Percentiles rank a stretch among this genome's conserved stretches.
Evolutionary conservation across 2,888 invertebrate genomes (phyloP).

Genomic region (Andrena hattorfiana): DNA sequence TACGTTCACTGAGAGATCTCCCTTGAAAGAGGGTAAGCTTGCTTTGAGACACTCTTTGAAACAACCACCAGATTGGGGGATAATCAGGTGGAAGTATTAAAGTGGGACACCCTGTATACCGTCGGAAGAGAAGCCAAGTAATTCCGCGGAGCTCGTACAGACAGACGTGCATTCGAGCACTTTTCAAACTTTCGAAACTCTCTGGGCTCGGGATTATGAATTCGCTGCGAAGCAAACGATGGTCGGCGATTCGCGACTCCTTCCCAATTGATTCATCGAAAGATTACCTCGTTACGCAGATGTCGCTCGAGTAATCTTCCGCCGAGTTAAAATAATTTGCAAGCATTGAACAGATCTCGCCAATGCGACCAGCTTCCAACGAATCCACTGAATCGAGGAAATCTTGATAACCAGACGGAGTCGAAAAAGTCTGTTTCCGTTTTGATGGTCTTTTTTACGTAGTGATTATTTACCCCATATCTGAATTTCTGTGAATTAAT

Average conservation of each 20-base stretch:
- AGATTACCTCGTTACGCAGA: slow-evolving; percentile 21
- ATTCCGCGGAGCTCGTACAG: slow-evolving; percentile 10
- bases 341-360: not conserved
- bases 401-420: no score
- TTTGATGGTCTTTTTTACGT: no score
- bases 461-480: no score
- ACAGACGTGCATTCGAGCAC: slow-evolving; percentile 20
- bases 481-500: no score
- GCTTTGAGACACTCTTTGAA: not conserved
- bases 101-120: not conserved
- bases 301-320: not conserved
- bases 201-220: slow-evolving; percentile 25
- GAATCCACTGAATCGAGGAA: not conserved
- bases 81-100: slow-evolving; percentile 4
- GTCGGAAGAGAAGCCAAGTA: slow-evolving; percentile 7
- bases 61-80: not conserved
- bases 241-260: not conserved
- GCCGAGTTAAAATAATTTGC: not conserved
- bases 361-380: not conserved
- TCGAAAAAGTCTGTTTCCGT: no score
- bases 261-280: slow-evolving; percentile 22
- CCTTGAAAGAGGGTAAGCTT: not conserved
- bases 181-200: slow-evolving; percentile 21
- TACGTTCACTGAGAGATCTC: not conserved
- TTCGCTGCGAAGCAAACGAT: slow-evolving; percentile 19